Conservation (phyloP, 30 jellyfish, hydroid and myxozoan species). For the Aurelia sp. region DNA sequence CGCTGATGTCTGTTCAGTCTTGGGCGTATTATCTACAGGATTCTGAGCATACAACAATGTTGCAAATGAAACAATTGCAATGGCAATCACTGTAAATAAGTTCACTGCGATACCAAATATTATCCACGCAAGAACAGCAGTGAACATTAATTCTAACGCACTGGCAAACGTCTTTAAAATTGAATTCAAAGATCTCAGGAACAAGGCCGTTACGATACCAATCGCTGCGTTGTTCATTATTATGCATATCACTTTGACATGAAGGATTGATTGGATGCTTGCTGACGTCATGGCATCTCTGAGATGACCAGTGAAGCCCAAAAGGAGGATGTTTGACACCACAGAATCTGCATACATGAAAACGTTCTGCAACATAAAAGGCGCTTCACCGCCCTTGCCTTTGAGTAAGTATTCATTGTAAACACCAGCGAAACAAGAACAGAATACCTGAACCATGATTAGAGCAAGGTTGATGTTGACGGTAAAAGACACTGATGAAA, state of each 20-base stretch:
- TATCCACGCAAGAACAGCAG: conserved; percentile 94
- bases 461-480: conserved; percentile 73
- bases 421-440: conserved; percentile 99
- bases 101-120: conserved; percentile 86
- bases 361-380: conserved; percentile 96
- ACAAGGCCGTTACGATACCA: conserved; percentile 97
- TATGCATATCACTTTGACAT: conserved; percentile 75
- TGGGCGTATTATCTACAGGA: conserved; percentile 94
- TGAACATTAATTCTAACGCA: conserved; percentile 95
- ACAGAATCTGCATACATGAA: conserved; percentile 95
- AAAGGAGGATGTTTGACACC: conserved; percentile 69
- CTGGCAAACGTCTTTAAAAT: conserved; percentile 96
- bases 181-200: conserved; percentile 89
- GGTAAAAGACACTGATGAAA: conserved; percentile 50
- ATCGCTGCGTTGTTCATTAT: conserved; percentile 93
- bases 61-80: conserved; percentile 86
- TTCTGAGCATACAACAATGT: conserved; percentile 90
- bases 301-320: conserved; percentile 86
- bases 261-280: conserved; percentile 73
- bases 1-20: conserved; percentile 5
- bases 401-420: conserved; percentile 95
- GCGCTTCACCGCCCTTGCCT: conserved; percentile 93
- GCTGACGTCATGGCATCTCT: conserved; percentile 66
- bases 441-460: conserved; percentile 88
- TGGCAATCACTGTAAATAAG: conserved; percentile 85